These are phyloP conservation scores for Eupithecia centaureata DNA, from an alignment of 2,888 invertebrate genomes.

Conservation along the genomic window DNA sequence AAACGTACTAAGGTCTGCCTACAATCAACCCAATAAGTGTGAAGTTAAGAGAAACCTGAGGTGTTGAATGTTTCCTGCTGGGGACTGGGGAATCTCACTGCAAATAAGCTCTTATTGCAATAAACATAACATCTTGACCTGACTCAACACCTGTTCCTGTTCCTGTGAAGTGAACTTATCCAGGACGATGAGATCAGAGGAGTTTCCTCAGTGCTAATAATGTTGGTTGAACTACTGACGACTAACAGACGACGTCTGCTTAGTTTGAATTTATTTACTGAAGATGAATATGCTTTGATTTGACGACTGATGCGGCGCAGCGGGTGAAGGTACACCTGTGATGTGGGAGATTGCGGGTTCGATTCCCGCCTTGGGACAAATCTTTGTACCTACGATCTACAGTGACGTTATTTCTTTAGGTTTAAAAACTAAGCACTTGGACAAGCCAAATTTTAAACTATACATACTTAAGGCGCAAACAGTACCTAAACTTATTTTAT, in stretches of 20 bases:
- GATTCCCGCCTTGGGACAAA: too few species aligned
- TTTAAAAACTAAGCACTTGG: too few species aligned
- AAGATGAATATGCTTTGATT: not conserved
- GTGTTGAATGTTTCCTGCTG: not conserved
- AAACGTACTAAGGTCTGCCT: not conserved
- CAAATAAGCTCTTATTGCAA: not conserved
- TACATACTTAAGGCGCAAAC: too few species aligned
- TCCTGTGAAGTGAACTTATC: not conserved
- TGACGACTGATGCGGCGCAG: too few species aligned
- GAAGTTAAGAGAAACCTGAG: not conserved
- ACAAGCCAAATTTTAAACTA: too few species aligned
- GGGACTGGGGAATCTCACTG: not conserved
- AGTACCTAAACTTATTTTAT: too few species aligned
- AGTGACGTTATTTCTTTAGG: too few species aligned
- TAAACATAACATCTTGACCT: not conserved
- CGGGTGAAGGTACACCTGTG: too few species aligned
- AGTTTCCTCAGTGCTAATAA: not conserved
- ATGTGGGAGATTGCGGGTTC: too few species aligned
- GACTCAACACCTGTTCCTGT: not conserved
- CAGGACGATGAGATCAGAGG: conserved; percentile 1
- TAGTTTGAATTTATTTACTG: not conserved
- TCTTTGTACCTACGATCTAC: too few species aligned
- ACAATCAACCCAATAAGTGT: not conserved
- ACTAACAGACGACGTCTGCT: not conserved
- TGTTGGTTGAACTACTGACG: not conserved